Base-by-base conservation (phyloP, 1,140 invertebrate species). In the Diorhabda sublineata region DNA sequence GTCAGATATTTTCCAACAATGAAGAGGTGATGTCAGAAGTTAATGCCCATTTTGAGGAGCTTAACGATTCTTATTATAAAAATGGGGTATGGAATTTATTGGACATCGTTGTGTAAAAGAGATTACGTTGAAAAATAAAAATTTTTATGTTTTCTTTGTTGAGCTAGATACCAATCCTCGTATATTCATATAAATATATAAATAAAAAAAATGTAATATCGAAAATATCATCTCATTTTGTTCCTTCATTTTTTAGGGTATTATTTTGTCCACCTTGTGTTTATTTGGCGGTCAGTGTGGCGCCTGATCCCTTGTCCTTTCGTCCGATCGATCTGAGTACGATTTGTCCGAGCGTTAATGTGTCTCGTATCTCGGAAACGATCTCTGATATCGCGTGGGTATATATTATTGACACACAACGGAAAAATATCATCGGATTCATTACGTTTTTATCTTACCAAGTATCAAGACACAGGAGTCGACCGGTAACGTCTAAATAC, bases 261-360 rank as follows among this genome's bases (percentile, higher is more conserved):
- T 63, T 65, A 58, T 11, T 65, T 65, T 56, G 64, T 56, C 52
- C 64, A n/a, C 56, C n/a, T 8, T 57, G 47, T 64, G 45, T 64
- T 26, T 43, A 42, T 26, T 45, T 59, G 45, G 69, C 69, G 71
- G 71, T 63, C 71, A 66, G 45, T 9, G 58, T 73, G 71, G 71
- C 71, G 71, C 71, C 71, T 57, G 64, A 59, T 60, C 45, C 43
- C 71, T 63, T 70, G 71, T 70, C 66, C 66, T n/a, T 45, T 58
- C 47, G 70, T 66, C 71, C 67, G 67, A 69, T 70, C 68, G 69
- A 73, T 73, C 69, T 73, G 67, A 68, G 62, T 68, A 70, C 71
- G 71, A 73, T 73, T 73, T 73, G 71, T 73, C 60, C 69, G 57
- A 70, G 58, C 67, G 69, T 69, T 73, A 73, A 73, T 73, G 69